Evolutionary conservation across 2,888 invertebrate species (phyloP).

Genomic region (Seira ritae): DNA sequence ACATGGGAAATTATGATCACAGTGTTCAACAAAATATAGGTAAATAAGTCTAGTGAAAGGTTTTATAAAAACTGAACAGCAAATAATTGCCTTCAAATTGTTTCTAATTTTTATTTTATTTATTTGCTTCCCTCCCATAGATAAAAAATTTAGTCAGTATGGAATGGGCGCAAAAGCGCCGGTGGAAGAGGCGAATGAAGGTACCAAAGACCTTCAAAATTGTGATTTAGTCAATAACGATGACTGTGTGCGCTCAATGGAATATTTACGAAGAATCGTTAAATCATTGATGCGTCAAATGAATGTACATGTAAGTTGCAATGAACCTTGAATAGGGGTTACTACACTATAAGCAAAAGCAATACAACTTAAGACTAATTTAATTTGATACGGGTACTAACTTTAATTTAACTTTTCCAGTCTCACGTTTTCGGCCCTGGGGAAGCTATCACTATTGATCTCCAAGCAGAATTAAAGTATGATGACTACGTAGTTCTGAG

Average conservation of each 20-base stretch:
- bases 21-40: slow-evolving; percentile 63
- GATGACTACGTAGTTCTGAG: slow-evolving; percentile 67
- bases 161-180: slow-evolving; percentile 29
- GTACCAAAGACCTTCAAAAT: not conserved
- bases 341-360: too few species aligned
- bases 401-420: slow-evolving; percentile 39
- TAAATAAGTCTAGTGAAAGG: too few species aligned
- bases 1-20: slow-evolving; percentile 72
- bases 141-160: slow-evolving; percentile 38
- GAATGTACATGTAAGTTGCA: slow-evolving; percentile 67
- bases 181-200: not conserved
- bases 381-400: slow-evolving; percentile 10
- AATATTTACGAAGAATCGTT: slow-evolving; percentile 68
- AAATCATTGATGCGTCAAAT: slow-evolving; percentile 70
- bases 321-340: not conserved
- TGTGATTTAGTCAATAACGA: slow-evolving; percentile 4
- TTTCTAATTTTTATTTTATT: not conserved
- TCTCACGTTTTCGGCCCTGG: slow-evolving; percentile 71
- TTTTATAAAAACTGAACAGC: slow-evolving; percentile 9
- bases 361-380: too few species aligned
- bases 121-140: not conserved
- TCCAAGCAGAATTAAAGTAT: slow-evolving; percentile 72
- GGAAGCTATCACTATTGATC: slow-evolving; percentile 72
- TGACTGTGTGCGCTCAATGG: slow-evolving; percentile 46
- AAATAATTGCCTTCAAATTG: not conserved